Percentiles rank a stretch among this genome's conserved stretches.
These are phyloP conservation scores for Entomobrya proxima DNA, from an alignment of 2,888 invertebrate species.

Conservation along the genomic window DNA sequence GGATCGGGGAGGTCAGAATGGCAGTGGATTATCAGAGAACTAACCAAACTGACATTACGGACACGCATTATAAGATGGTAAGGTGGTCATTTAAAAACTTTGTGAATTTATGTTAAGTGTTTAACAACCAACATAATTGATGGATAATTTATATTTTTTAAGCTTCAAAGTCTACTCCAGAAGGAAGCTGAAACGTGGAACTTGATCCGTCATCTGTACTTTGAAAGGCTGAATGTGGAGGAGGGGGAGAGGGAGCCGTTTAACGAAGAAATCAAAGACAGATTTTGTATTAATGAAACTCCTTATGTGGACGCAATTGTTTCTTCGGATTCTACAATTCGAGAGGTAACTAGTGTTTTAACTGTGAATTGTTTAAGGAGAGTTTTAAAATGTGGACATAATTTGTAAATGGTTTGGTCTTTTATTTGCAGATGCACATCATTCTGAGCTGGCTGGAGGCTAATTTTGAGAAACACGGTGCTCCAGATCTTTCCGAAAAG, in stretches of 20 bases:
- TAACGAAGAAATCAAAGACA: constrained; percentile 42
- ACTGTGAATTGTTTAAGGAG: no score
- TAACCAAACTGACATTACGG: constrained; percentile 67
- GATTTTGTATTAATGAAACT: constrained; percentile 68
- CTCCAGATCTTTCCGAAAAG: constrained; percentile 69
- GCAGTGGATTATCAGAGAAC: constrained; percentile 44
- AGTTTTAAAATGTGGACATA: background rate
- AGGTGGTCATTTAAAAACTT: background rate
- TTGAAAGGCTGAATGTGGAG: constrained; percentile 56
- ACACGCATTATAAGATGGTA: constrained; percentile 59
- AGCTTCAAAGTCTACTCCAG: constrained; percentile 62
- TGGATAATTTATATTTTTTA: background rate
- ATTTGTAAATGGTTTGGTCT: background rate
- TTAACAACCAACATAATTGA: background rate
- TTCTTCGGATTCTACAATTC: constrained; percentile 54
- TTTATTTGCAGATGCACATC: constrained; percentile 54
- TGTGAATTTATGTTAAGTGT: background rate
- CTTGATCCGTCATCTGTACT: constrained; percentile 63
- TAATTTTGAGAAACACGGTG: constrained; percentile 56
- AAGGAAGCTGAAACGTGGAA: constrained; percentile 73
- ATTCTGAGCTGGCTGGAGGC: constrained; percentile 72
- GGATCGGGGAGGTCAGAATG: constrained; percentile 51
- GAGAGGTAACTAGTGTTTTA: constrained; percentile 70
- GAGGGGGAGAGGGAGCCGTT: constrained; percentile 22
- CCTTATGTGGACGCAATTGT: constrained; percentile 52